Base-by-base conservation (phyloP, 23 tunicate species). In the Phallusia fumigata region DNA sequence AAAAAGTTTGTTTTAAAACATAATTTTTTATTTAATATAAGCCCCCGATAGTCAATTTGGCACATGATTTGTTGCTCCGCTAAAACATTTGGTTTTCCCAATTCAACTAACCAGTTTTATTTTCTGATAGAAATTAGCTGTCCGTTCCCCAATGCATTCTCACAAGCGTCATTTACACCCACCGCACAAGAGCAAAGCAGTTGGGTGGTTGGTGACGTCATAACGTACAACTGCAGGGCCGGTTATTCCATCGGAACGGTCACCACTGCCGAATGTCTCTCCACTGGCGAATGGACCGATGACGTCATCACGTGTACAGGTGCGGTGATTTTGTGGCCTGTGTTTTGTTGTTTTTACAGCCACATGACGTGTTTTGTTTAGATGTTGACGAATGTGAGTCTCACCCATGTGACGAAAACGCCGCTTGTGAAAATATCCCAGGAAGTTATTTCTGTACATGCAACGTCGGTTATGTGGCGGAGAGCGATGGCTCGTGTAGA, bases 241-340 rank as follows among this genome's bases (percentile, higher is more conserved):
- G 85, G 94, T 6, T 89, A 65, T 40, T 32, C 44, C 0, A 35
- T 89, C 33, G 83, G 32, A 8, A 85, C 88, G 51, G 52, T 77
- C 18, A 28, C 77, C n/a, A 76, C 47, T 0, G 83, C 83, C 19
- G 73, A 34, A 5, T 89, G 94, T 36, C 33, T 31, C 13, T 31
- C 33, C 31, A 76, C 31, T 52, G 94, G 94, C 31, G 32, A 58
- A 64, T 89, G 94, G 94, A 79, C 88, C 0, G 31, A 75, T 76
- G 35, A 22, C 58, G 44, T 78, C 3, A 84, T 88, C n/a, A 36
- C 36, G 34, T 89, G 94, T 82, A 74, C 31, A 30, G 69, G 94
- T 89, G 40, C 58, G 85, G 51, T 40, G 47, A 3, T 3, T 40
- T 40, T 40, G 47, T 40, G 47, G 10, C 47, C 10, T 40, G 47